Evolutionary conservation across 1,140 invertebrate species (phyloP), one percentile per base, ranked within the genome.

Genomic region (Branchinecta lynchi): DNA sequence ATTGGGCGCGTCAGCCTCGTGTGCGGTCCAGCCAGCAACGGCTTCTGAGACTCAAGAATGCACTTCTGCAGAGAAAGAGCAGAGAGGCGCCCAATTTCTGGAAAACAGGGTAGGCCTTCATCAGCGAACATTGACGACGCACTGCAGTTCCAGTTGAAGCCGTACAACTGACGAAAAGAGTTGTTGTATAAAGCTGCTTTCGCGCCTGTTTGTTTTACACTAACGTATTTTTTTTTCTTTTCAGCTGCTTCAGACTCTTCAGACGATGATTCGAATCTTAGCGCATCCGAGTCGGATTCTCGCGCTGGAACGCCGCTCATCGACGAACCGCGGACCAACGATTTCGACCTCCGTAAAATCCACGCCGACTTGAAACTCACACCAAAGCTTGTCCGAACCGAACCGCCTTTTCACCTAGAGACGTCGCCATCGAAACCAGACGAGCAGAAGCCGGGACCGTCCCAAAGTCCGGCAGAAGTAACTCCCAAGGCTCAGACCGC

Each of bases 281-380:
- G 65, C 10, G n/a, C 12, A 3, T n/a, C n/a, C 44, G 65, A 32
- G 32, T 68, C 44, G 60, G 32, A 43, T 21, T 51, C 43, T 3
- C 68, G 32, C 3, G 43, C 45, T 66, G 10, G n/a, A 10, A 15
- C 69, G 12, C 44, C 44, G n/a, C 10, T 32, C n/a, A 43, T 65
- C 12, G 51, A 60, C 17, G 71, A 66, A n/a, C 71, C 65, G 17
- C 60, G 67, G 43, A 60, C 71, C 66, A 71, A 72, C 70, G 73
- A 72, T 17, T 90, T 89, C 74, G 89, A 91, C 79, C 79, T 91
- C 2, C 89, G 88, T 78, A 86, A 90, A 79, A 90, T 91, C 70
- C 79, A 89, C 72, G 89, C 87, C 0, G 89, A 92, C 76, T 76
- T 91, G 0, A 92, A 91, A 77, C 89, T 89, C 46, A 67, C 71